Conservation (phyloP, 1,140 invertebrate genomes). For the Drosophila insularis region DNA sequence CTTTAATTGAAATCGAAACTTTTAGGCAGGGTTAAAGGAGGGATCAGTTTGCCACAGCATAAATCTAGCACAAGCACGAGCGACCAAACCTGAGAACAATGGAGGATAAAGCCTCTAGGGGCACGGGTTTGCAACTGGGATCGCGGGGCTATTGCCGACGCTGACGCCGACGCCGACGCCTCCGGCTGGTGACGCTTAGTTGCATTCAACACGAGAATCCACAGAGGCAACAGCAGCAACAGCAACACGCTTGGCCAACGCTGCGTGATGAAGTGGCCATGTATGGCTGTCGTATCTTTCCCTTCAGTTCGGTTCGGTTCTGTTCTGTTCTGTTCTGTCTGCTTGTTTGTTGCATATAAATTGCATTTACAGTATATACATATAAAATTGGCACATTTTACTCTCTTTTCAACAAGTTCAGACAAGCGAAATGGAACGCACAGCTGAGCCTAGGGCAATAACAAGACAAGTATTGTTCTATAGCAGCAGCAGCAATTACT, state of each 20-base stretch:
- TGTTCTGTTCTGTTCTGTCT: constrained; percentile 9
- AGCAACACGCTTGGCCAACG: constrained; percentile 72
- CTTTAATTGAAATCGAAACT: constrained; percentile 77
- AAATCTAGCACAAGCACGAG: constrained; percentile 78
- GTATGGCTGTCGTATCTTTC: constrained; percentile 44
- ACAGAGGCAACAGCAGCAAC: constrained; percentile 30
- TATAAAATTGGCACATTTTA: constrained; percentile 74
- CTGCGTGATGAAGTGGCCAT: constrained; percentile 79
- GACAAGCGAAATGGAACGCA: constrained; percentile 64
- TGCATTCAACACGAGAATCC: constrained; percentile 47
- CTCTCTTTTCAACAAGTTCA: constrained; percentile 70
- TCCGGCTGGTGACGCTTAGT: constrained; percentile 42
- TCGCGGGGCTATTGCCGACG: not conserved
- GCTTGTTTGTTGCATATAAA: constrained; percentile 45
- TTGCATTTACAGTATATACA: constrained; percentile 37
- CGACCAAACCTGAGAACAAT: constrained; percentile 60
- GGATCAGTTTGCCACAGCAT: constrained; percentile 40
- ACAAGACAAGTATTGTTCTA: constrained; percentile 11
- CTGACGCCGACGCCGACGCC: constrained; percentile 10
- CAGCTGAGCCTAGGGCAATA: constrained; percentile 31
- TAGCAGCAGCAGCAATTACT: not conserved
- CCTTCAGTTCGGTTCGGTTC: not conserved
- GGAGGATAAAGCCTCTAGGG: constrained; percentile 27
- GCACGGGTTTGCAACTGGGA: constrained; percentile 19
- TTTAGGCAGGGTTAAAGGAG: constrained; percentile 4